Percentiles rank a stretch among this genome's conserved stretches.
Evolutionary conservation across 2,113 vertebrate genomes (phyloP).

Genomic region (Pomatostomus ruficeps): DNA sequence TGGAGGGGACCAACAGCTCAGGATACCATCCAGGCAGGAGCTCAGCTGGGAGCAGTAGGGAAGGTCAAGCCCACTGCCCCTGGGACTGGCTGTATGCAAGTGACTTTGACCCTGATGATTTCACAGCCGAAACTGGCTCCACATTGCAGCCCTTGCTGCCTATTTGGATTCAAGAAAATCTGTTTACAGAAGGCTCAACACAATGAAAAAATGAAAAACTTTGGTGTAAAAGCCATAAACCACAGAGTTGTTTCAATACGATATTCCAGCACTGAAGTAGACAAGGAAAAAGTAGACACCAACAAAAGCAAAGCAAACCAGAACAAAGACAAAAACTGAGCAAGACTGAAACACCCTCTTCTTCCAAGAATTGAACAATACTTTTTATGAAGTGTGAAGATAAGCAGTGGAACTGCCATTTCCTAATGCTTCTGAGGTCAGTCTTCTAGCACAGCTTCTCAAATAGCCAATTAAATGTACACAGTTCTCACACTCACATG

Average conservation of each 20-base stretch:
- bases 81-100: not conserved
- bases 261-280: not conserved
- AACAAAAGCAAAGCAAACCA: not conserved
- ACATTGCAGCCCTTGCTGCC: fast-evolving
- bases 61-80: not conserved
- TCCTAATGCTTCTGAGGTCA: constrained; percentile 5
- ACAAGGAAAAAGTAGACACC: not conserved
- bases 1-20: not conserved
- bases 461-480: not conserved
- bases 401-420: constrained; percentile 2
- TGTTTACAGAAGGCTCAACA: not conserved
- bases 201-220: not conserved
- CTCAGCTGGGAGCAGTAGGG: not conserved
- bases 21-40: not conserved
- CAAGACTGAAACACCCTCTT: not conserved
- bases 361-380: constrained; percentile 45
- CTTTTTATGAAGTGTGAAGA: constrained; percentile 23
- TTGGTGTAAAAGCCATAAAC: not conserved
- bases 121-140: not conserved
- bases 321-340: not conserved
- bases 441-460: not conserved
- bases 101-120: not conserved
- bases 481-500: not conserved
- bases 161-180: not conserved
- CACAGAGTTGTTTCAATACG: not conserved